A percentile compares a stretch with the other conserved stretches of the same genome.
Conservation (phyloP, 2,888 invertebrate species). For the Diplolepis rosae region DNA sequence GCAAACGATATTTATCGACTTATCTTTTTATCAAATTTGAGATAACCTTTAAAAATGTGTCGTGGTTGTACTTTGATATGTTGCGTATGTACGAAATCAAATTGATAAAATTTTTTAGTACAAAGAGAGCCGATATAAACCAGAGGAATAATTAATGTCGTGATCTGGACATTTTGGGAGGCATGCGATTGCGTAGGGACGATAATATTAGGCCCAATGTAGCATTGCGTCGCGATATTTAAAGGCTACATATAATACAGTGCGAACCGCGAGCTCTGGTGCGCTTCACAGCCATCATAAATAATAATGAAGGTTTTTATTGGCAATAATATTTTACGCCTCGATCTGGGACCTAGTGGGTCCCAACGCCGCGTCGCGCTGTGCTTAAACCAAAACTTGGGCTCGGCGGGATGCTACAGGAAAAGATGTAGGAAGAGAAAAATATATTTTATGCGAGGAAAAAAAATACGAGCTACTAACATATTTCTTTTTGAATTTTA, state of each 20-base stretch:
- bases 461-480: neutral
- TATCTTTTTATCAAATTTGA: neutral
- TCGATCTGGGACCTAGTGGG: constrained; percentile 42
- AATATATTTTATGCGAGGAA: neutral
- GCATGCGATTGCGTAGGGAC: constrained; percentile 6
- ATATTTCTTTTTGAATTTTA: neutral
- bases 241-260: neutral
- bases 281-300: constrained; percentile 51
- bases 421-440: neutral
- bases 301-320: constrained; percentile 61
- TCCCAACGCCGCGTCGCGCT: constrained; percentile 9
- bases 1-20: neutral
- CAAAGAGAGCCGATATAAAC: neutral
- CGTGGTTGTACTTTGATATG: neutral
- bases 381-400: constrained; percentile 3
- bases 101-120: constrained; percentile 1
- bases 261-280: constrained; percentile 35
- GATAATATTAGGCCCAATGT: constrained; percentile 9
- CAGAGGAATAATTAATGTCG: neutral
- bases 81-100: neutral
- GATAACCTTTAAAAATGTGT: neutral
- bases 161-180: neutral
- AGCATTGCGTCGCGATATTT: neutral
- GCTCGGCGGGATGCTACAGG: constrained; percentile 15
- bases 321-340: constrained; percentile 61